Evolutionary conservation across 1,140 invertebrate species (phyloP), one percentile per base, ranked within the genome.

Genomic region (Drosophila auraria): DNA sequence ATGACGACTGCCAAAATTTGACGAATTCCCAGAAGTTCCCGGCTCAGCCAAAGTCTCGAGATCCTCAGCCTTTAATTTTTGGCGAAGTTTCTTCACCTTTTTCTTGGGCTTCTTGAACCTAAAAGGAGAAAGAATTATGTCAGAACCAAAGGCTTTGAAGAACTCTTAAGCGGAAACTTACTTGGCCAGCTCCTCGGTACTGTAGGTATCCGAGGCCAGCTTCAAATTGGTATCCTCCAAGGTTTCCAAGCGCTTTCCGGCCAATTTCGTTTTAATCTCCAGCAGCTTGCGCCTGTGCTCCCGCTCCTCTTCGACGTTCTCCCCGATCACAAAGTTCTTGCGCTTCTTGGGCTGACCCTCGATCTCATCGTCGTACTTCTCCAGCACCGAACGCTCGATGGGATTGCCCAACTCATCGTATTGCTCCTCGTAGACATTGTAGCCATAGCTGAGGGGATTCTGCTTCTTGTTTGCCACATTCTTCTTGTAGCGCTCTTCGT

Each of bases 321-420:
- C 94, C 57, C 98, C 98, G 73, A 99, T 95, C 44, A 95, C 93
- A 94, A 99, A 99, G 50, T 95, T 96, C 50, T 96, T 95, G 62
- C 95, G 95, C 83, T 97, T 96, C 76, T 95, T 95, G 0, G 86
- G 82, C 44, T 93, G 93, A 3, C 97, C 97, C 51, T 97, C 95
- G 49, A 99, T 96, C 93, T 99, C 98, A 91, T 99, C 98, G 93
- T 99, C 98, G 93, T 99, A 99, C 94, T 99, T 99, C 68, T 96
- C 94, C 8, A 99, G 94, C 20, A 98, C 91, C 87, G 95, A 91
- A 93, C 96, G 94, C 92, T 96, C 83, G 93, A 95, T 93, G 78
- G 96, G 94, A 91, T 96, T 95, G 61, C 97, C 97, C 92, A 95
- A 95, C 83, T 97, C 96, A 93, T 98, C 97, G 59, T 95, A 95